Base-by-base conservation (phyloP, 2,113 vertebrate genomes). In the Thymallus thymallus region DNA sequence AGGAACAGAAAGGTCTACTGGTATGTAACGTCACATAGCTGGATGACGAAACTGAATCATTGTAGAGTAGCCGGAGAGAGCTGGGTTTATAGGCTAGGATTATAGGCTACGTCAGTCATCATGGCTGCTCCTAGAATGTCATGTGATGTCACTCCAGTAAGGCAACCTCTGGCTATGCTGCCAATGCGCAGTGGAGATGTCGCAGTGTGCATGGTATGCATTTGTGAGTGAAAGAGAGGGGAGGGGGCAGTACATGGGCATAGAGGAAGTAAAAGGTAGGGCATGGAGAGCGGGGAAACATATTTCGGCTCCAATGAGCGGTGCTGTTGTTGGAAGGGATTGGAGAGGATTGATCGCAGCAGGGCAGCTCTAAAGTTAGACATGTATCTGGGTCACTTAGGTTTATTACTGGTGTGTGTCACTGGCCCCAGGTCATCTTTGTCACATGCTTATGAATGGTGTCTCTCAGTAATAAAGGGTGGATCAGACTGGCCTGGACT, bases 21-120 rank as follows among this genome's bases (percentile, higher is more conserved):
- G 91, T 92, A 89, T 66, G 86, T 90, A 80, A 26, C 1, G 68
- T 89, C 78, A 29, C 23, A 35, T 60, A 18, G 65, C 12, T 29
- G 68, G 18, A 10, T n/a, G 22, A 61, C 5, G n/a, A 24, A 26
- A 18, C 24, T 30, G 64, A 35, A 12, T 32, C 23, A 14, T 5
- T 24, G 26, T 26, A n/a, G 64, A 18, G 5, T 2, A 5, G 64
- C 1, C 4, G 9, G 64, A 73, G 64, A 63, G 32, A 13, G 68
- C 74, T 56, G 41, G 18, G n/a, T 26, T 41, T 7, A 58, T 74
- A 22, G 72, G 14, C 23, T 69, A 73, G 72, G 78, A 81, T 85
- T 76, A 79, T 16, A 24, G 23, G 70, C 77, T 76, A 46, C 10
- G 9, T 79, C 69, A 76, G 62, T 30, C 41, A 63, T 66, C 73